Conservation (phyloP, 2,113 vertebrate genomes). For the Ameiurus melas region DNA sequence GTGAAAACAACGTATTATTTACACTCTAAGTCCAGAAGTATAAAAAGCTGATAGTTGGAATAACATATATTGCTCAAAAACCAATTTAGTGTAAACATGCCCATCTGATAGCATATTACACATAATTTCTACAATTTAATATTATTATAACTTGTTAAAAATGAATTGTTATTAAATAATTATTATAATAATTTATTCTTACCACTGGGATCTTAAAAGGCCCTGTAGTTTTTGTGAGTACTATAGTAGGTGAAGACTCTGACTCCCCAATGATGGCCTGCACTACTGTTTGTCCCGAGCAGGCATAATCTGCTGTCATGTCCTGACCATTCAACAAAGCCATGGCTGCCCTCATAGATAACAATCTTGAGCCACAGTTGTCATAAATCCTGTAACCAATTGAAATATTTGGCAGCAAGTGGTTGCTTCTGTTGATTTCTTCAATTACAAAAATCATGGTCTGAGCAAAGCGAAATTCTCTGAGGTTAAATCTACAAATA, state of each 20-base stretch:
- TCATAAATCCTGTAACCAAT: slow-evolving; percentile 76
- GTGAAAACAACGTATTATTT: background rate
- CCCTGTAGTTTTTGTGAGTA: slow-evolving; percentile 67
- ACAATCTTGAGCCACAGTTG: slow-evolving; percentile 70
- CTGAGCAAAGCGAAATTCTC: slow-evolving; percentile 74
- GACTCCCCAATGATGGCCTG: slow-evolving; percentile 75
- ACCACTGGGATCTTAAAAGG: slow-evolving; percentile 76
- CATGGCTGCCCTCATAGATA: slow-evolving; percentile 71
- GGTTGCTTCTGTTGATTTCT: slow-evolving; percentile 71
- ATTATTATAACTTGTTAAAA: background rate
- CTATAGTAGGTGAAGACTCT: slow-evolving; percentile 74
- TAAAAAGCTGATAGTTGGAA: background rate
- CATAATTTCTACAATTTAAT: background rate
- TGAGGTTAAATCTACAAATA: slow-evolving; percentile 67
- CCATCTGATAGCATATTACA: background rate
- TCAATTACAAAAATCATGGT: slow-evolving; percentile 76
- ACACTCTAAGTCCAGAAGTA: background rate
- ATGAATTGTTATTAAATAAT: background rate
- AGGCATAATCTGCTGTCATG: slow-evolving; percentile 44
- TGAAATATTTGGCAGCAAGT: slow-evolving; percentile 68
- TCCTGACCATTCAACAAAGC: slow-evolving; percentile 68
- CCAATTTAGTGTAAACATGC: background rate
- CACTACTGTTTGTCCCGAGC: slow-evolving; percentile 64
- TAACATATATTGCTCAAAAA: background rate
- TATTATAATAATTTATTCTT: slow-evolving; percentile 14